phyloP scores from a whole-genome alignment of 2,113 vertebrate species.

The Elephantulus edwardii region DNA sequence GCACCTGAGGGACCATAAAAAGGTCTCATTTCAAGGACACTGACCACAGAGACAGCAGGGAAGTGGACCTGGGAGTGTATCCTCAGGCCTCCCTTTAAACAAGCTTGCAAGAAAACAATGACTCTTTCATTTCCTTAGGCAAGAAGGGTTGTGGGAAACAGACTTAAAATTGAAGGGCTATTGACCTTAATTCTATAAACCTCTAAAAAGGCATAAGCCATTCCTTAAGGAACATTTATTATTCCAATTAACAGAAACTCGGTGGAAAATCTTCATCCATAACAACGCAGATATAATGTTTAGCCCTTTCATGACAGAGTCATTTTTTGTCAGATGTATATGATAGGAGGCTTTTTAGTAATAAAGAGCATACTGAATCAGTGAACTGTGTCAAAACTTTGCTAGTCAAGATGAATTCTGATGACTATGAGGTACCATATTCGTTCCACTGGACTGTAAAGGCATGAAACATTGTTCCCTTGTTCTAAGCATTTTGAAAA shows the following conservation, averaged over 20 bases:
- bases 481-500: not conserved
- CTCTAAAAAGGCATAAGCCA: not conserved
- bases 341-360: not conserved
- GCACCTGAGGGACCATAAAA: not conserved
- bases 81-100: not conserved
- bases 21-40: not conserved
- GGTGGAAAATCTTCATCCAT: not conserved
- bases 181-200: not conserved
- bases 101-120: not conserved
- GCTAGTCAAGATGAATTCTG: not conserved
- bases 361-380: not conserved
- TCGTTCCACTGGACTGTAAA: not conserved
- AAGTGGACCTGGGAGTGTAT: not conserved
- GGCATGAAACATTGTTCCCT: not conserved
- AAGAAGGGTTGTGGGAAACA: slow-evolving; percentile 2
- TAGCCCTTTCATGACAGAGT: not conserved
- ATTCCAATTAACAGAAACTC: not conserved
- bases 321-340: not conserved
- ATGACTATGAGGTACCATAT: not conserved
- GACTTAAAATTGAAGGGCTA: not conserved
- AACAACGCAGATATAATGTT: not conserved
- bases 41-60: not conserved
- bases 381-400: not conserved
- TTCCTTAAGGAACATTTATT: not conserved
- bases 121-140: not conserved